These are phyloP conservation scores for Xylocampa areola DNA, from an alignment of 2,888 invertebrate genomes.

Conservation along the genomic window DNA sequence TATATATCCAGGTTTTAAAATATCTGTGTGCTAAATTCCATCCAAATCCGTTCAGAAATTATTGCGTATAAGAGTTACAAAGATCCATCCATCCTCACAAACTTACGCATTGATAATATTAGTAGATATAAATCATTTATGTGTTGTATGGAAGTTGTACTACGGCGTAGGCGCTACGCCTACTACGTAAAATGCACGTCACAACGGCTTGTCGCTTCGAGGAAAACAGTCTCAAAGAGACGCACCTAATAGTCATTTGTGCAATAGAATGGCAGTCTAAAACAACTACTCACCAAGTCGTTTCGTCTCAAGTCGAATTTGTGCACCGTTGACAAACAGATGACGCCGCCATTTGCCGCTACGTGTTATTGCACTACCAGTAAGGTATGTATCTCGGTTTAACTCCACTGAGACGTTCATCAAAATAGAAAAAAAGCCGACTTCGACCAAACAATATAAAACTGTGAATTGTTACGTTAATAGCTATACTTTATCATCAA, in stretches of 20 bases:
- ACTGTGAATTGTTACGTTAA: conserved; percentile 18
- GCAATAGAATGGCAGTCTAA: background rate
- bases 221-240: too few species aligned
- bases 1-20: too few species aligned
- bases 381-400: background rate
- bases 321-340: conserved; percentile 6
- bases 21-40: too few species aligned
- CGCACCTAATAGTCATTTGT: background rate
- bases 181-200: background rate
- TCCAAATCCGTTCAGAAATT: too few species aligned
- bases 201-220: background rate
- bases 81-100: too few species aligned
- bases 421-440: too few species aligned
- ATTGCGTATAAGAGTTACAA: too few species aligned
- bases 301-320: conserved; percentile 5
- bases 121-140: too few species aligned
- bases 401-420: too few species aligned
- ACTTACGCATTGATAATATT: too few species aligned
- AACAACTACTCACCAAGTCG: conserved; percentile 1
- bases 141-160: too few species aligned
- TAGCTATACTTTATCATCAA: conserved; percentile 41
- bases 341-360: conserved; percentile 3
- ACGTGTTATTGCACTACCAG: conserved; percentile 4
- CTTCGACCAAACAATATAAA: conserved; percentile 7
- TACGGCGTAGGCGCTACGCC: conserved; percentile 5